Evolutionary conservation across 2,797 vertebrate species (phyloP).

Genomic region (Enoplosus armatus): DNA sequence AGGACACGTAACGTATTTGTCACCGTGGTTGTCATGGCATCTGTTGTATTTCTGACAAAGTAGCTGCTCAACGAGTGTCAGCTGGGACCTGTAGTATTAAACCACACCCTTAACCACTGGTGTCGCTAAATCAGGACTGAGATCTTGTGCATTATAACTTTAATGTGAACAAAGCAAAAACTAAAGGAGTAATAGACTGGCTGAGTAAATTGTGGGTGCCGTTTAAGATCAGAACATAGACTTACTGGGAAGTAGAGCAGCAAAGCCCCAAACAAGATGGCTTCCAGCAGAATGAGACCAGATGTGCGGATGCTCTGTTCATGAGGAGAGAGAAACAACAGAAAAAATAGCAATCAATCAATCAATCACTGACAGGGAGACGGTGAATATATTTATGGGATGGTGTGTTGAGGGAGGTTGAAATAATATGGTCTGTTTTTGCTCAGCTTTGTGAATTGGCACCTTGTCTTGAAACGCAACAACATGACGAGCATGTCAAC

Average conservation of each 20-base stretch:
- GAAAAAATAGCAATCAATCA: constrained; percentile 19
- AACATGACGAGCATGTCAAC: neutral
- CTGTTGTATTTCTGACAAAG: neutral
- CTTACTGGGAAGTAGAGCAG: constrained; percentile 98
- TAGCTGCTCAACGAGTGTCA: neutral
- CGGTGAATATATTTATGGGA: neutral
- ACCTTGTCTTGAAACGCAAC: neutral
- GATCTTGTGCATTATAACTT: neutral
- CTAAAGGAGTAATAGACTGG: neutral
- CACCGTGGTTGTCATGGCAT: neutral
- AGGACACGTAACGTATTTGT: neutral
- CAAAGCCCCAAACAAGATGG: constrained; percentile 93
- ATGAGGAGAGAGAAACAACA: constrained; percentile 35
- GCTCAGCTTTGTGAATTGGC: neutral
- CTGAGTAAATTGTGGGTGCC: neutral
- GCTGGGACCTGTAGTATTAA: neutral
- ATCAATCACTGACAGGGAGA: constrained; percentile 11
- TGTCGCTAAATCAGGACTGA: neutral
- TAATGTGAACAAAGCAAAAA: neutral
- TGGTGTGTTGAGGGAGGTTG: too few species aligned
- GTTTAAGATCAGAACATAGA: constrained; percentile 47
- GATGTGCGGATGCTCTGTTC: constrained; percentile 94
- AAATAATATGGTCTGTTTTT: neutral
- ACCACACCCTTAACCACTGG: neutral
- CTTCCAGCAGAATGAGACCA: constrained; percentile 94